A percentile compares a stretch with the other conserved stretches of the same genome.
Conservation (phyloP, 30 jellyfish, hydroid and myxozoan genomes). For the Calvadosia cruxmelitensis region DNA sequence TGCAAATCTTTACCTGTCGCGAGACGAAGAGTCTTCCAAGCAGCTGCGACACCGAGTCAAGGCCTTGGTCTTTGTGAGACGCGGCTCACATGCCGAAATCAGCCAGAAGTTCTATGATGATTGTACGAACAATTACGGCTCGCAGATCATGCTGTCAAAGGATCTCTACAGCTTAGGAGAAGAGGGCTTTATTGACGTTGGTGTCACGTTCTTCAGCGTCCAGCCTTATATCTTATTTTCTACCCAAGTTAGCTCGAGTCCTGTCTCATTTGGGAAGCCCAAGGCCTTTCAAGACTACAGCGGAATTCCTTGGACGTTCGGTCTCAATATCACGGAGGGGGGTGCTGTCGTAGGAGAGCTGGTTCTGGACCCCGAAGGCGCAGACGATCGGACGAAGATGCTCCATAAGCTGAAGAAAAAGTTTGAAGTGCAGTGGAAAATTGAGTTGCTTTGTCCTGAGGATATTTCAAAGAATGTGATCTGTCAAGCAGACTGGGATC, state of each 20-base stretch:
- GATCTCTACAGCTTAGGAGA: conserved; percentile 11
- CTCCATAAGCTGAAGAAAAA: too few relatives aligned
- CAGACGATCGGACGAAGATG: neutral
- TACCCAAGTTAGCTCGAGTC: neutral
- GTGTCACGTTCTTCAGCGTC: conserved; percentile 29
- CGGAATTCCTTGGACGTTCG: conserved; percentile 1
- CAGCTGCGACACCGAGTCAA: conserved; percentile 34
- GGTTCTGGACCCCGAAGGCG: neutral
- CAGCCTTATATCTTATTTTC: conserved; percentile 38
- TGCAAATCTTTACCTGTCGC: conserved; percentile 42
- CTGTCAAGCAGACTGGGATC: neutral
- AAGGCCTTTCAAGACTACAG: neutral
- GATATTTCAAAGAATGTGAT: neutral
- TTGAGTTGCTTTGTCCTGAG: neutral
- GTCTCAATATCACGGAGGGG: neutral
- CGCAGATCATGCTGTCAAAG: conserved; percentile 33
- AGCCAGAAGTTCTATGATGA: conserved; percentile 28
- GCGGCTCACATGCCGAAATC: conserved; percentile 37
- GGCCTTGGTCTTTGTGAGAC: conserved; percentile 20
- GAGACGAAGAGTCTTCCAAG: conserved; percentile 11
- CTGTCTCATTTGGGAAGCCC: conserved; percentile 11
- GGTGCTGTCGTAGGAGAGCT: neutral
- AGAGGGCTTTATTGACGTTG: conserved; percentile 30
- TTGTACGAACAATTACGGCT: conserved; percentile 29
- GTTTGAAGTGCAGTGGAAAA: neutral